Evolutionary conservation across 2,797 vertebrate species (phyloP).

Genomic region (Hapalemur alaotrensis): DNA sequence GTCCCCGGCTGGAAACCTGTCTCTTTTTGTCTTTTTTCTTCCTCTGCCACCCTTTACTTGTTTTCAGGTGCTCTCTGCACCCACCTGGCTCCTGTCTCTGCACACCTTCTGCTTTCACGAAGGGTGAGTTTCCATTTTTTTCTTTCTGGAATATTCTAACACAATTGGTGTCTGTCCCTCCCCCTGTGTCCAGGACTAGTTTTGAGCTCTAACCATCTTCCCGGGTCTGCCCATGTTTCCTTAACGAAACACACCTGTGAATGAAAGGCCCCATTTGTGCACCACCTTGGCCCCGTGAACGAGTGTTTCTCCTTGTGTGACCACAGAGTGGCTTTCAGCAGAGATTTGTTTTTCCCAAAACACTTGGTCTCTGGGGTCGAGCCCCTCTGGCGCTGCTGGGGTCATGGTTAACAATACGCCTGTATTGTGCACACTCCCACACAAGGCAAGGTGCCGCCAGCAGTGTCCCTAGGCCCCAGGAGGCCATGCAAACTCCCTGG

Average conservation of each 20-base stretch:
- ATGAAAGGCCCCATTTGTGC: fast-evolving
- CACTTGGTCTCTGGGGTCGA: background rate
- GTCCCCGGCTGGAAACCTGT: fast-evolving
- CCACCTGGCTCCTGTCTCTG: fast-evolving
- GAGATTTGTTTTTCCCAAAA: background rate
- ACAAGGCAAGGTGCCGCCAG: fast-evolving
- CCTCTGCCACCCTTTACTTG: background rate
- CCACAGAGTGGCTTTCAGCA: background rate
- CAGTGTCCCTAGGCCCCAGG: fast-evolving
- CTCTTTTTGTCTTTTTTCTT: background rate
- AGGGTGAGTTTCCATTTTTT: background rate
- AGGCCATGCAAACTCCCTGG: background rate
- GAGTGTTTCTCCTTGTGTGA: background rate
- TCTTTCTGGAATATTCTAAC: background rate
- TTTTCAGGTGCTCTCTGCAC: background rate
- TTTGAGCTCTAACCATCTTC: background rate
- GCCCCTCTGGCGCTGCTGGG: too few species aligned
- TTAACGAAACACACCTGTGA: background rate
- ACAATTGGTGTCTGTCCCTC: fast-evolving
- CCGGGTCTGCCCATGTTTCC: background rate
- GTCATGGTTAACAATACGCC: background rate
- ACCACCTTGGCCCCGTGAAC: background rate
- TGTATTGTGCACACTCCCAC: fast-evolving
- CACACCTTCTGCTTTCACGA: background rate
- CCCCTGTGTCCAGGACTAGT: background rate